Percentiles rank a stretch among this genome's conserved stretches.
These are phyloP conservation scores for Subacronicta megacephala DNA, from an alignment of 2,888 invertebrate genomes.

Conservation along the genomic window DNA sequence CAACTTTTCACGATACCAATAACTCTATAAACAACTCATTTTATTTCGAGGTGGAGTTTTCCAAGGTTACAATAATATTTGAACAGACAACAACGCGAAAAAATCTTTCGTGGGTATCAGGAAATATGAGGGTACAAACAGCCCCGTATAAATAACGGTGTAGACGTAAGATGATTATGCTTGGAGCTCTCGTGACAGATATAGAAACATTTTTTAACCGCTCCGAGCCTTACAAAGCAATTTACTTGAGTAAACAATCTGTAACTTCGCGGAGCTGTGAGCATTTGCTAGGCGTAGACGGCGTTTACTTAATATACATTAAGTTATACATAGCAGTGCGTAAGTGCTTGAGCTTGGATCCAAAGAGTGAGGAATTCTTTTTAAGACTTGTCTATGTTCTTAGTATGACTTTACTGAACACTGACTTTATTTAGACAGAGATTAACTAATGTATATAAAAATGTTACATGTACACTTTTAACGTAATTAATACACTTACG, in stretches of 20 bases:
- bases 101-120: slow-evolving; percentile 31
- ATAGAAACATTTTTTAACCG: slow-evolving; percentile 79
- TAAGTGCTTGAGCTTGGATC: slow-evolving; percentile 16
- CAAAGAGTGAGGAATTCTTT: slow-evolving; percentile 6
- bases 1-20: background rate
- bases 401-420: no score
- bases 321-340: slow-evolving; percentile 3
- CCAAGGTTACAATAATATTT: slow-evolving; percentile 40
- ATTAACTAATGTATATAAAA: no score
- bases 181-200: slow-evolving; percentile 67
- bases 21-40: slow-evolving; percentile 2
- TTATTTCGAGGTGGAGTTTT: slow-evolving; percentile 9
- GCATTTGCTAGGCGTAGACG: slow-evolving; percentile 49
- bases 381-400: slow-evolving; percentile 3
- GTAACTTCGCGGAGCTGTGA: slow-evolving; percentile 61
- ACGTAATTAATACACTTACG: no score
- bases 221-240: slow-evolving; percentile 81
- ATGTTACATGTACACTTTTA: no score
- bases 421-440: no score
- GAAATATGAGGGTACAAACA: slow-evolving; percentile 34
- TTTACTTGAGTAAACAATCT: slow-evolving; percentile 83
- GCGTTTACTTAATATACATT: slow-evolving; percentile 15
- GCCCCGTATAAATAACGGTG: slow-evolving; percentile 57
- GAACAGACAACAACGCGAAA: slow-evolving; percentile 22
- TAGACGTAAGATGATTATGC: slow-evolving; percentile 68